Evolutionary conservation across 1,140 invertebrate species (phyloP), one percentile per base, ranked within the genome.

Genomic region (Philopotamus ludificatus): DNA sequence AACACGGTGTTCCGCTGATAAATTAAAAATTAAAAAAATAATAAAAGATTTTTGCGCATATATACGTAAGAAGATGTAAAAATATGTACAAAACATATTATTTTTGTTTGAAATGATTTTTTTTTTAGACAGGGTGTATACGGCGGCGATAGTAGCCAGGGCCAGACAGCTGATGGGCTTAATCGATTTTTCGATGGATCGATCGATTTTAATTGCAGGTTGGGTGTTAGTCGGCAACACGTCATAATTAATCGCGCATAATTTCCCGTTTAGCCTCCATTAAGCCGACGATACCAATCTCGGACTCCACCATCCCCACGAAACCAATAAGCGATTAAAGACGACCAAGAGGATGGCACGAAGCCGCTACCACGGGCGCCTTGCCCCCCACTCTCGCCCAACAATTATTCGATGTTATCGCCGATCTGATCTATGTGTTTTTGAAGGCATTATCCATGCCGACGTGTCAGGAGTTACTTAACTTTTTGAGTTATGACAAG

Each of bases 221-320:
- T 60, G 4, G 16, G 44, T 15, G 41, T 47, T 60, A 60, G 57
- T 22, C 42, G 57, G 57, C 57, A 60, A 45, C 57, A 49, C 57
- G 57, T 60, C 57, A 60, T 60, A 60, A 60, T 60, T 60, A 60
- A 60, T 60, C 57, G 57, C 57, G 57, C 57, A 60, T 60, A 60
- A 60, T 60, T 60, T 60, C 57, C 44, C 57, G 57, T 60, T 60
- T 60, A 60, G 57, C 57, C 57, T 60, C 57, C 57, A 60, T 60
- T 60, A 60, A 60, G 44, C 8, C 22, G 10, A 47, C 41, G 57
- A 60, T 60, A 60, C 57, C 21, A 42, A 60, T 60, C 57, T 12
- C 44, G 10, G 44, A 20, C 4, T 16, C 4, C 10, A 20, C 44
- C 44, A 47, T 47, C 44, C 18, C 18, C 44, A 12, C 44, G 7